These are phyloP conservation scores for Xenopus laevis DNA, from an alignment of 2,113 vertebrate species.

Conservation along the genomic window DNA sequence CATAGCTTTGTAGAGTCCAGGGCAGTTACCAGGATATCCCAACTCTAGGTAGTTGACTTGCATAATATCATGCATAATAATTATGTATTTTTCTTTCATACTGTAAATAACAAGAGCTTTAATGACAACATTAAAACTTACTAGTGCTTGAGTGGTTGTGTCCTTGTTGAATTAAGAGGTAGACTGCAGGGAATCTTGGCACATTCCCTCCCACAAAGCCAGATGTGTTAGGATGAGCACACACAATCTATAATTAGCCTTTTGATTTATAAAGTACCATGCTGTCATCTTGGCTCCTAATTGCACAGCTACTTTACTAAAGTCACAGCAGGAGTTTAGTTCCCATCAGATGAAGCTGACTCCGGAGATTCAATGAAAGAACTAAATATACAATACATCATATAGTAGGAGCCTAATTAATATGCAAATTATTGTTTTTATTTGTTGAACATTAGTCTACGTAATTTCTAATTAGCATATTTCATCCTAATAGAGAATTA, in stretches of 20 bases:
- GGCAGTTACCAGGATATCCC: too few relatives aligned
- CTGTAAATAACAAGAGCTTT: too few relatives aligned
- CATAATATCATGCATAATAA: too few relatives aligned
- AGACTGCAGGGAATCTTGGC: neutral
- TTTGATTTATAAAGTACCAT: conserved; percentile 42
- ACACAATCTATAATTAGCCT: conserved; percentile 38
- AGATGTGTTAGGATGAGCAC: conserved; percentile 28
- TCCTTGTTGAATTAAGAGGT: conserved; percentile 2
- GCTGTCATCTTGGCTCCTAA: conserved; percentile 38
- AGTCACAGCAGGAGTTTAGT: conserved; percentile 23
- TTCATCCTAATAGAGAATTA: conserved; percentile 10
- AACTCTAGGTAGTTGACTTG: too few relatives aligned
- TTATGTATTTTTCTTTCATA: neutral
- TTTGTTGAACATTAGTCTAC: conserved; percentile 31
- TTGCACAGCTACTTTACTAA: too few relatives aligned
- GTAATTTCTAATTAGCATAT: conserved; percentile 33
- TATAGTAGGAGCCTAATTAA: conserved; percentile 29
- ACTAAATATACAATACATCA: conserved; percentile 9
- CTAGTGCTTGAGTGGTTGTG: neutral
- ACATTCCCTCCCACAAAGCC: conserved; percentile 24
- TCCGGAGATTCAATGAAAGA: conserved; percentile 31
- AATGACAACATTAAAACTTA: too few relatives aligned
- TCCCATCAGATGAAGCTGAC: conserved; percentile 33
- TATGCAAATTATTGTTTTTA: conserved; percentile 46
- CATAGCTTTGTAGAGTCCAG: too few relatives aligned